Base-by-base conservation (phyloP, 2,797 vertebrate genomes). In the Sardinella longiceps region DNA sequence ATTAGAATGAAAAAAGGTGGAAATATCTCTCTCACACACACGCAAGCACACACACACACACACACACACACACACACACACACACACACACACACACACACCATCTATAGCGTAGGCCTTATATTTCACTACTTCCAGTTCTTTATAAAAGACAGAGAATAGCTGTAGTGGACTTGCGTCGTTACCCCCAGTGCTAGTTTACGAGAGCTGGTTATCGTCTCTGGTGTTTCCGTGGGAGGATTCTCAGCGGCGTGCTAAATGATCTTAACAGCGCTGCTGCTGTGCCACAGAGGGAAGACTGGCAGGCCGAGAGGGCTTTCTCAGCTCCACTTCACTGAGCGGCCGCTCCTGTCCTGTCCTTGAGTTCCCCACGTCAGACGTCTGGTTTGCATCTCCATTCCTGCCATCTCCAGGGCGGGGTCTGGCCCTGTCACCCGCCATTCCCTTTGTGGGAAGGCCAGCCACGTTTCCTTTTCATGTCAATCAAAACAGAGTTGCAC, bases 391-490 rank as follows among this genome's bases (percentile, higher is more conserved):
- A 5, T 37, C 63, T 30, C 63, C 63, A 70, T 70, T 30, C 63
- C 33, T 56, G 51, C 18, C 6, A 3, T 70, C 58, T 63, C 58
- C 28, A 33, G 63, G 63, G 63, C 18, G 63, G 11, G 63, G 63
- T 43, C 63, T 37, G 63, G 25, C 28, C 14, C 28, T 70, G 63
- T 70, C 63, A 70, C 11, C 63, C 30, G 33, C 15, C 11, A 33
- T 70, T 37, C 5, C 15, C 63, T 70, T 37, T 70, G 63, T 70
- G 33, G 30, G 14, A 70, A 70, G 30, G 5, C 63, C 28, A 18
- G 0, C 63, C 63, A 70, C 14, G 63, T 70, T 70, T 70, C 63
- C 63, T 30, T 70, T 70, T 70, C 63, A 70, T 33, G 30, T 70
- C 63, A 70, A 37, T 70, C 63, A 28, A 33, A 37, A 28, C 11